Conservation (phyloP, 2,113 vertebrate species). For the Paratilapia polleni region DNA sequence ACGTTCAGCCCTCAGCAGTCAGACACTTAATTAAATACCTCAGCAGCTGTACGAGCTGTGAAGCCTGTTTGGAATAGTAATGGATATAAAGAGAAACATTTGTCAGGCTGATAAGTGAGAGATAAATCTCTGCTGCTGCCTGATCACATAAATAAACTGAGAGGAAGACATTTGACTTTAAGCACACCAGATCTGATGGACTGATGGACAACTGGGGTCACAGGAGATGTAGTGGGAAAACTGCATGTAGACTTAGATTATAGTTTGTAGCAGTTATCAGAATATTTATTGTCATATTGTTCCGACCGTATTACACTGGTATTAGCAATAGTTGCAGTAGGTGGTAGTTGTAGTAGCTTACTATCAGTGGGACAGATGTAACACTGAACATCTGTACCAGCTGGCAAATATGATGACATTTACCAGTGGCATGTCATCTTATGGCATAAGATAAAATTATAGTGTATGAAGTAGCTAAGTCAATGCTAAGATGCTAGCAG, state of each 20-base stretch:
- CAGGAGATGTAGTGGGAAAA: neutral
- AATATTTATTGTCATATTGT: neutral
- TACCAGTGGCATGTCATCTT: neutral
- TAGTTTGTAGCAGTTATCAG: neutral
- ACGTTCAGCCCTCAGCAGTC: constrained; percentile 75
- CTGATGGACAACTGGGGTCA: neutral
- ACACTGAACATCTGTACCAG: neutral
- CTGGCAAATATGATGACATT: neutral
- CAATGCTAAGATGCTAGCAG: neutral
- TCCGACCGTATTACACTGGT: neutral
- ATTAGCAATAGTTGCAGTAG: too few species aligned
- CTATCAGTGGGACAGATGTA: neutral
- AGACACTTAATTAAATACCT: constrained; percentile 81
- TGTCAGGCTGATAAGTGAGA: constrained; percentile 75
- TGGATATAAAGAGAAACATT: constrained; percentile 75
- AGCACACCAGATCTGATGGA: neutral
- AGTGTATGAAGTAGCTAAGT: neutral
- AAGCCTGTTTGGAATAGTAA: constrained; percentile 72
- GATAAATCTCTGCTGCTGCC: constrained; percentile 65
- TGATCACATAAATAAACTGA: constrained; percentile 30
- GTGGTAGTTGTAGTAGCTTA: neutral
- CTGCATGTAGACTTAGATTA: neutral
- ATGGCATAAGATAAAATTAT: neutral
- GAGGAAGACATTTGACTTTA: neutral
- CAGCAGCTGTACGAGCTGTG: constrained; percentile 69